phyloP scores from a whole-genome alignment of 2,797 vertebrate genomes.

The Tarsius wallacei region DNA sequence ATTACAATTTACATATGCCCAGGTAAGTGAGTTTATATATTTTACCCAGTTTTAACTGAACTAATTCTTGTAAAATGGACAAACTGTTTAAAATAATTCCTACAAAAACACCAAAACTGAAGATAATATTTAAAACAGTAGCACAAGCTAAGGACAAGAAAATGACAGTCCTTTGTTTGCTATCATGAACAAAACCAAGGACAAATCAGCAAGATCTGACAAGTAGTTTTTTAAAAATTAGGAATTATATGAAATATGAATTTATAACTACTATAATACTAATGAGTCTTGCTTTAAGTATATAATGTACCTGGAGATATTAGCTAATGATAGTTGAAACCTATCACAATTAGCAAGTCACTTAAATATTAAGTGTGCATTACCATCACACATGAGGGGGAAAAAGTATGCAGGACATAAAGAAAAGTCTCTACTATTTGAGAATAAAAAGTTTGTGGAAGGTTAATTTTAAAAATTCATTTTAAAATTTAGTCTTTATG shows the following conservation, averaged over 20 bases:
- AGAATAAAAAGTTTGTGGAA: not conserved
- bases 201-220: not conserved
- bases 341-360: not conserved
- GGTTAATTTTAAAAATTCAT: not conserved
- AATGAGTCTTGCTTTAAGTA: not conserved
- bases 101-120: not conserved
- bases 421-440: not conserved
- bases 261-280: not conserved
- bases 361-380: not conserved
- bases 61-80: not conserved
- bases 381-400: too few relatives aligned
- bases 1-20: not conserved
- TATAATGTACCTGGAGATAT: not conserved
- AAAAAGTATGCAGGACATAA: not conserved
- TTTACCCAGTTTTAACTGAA: not conserved
- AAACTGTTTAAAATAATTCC: not conserved
- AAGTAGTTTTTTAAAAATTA: not conserved
- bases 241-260: not conserved
- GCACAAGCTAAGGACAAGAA: not conserved
- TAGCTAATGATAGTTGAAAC: not conserved
- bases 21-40: not conserved
- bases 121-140: not conserved
- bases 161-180: not conserved
- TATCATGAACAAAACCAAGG: not conserved
- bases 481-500: slow-evolving; percentile 8